Base-by-base conservation (phyloP, 1,140 invertebrate genomes). In the Galleria mellonella region DNA sequence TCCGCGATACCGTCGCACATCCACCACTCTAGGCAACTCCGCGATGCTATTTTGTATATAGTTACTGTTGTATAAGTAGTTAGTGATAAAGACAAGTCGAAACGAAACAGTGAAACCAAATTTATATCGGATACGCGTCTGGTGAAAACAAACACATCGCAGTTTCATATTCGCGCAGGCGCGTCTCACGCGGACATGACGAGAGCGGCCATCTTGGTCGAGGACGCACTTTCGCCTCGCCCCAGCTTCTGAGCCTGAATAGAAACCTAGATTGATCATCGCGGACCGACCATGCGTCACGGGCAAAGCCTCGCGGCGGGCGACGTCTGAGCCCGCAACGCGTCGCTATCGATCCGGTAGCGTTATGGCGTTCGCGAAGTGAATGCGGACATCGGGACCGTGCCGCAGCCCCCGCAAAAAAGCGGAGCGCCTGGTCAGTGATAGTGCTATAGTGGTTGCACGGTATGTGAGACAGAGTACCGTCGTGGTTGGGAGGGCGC, bases 211-310 rank as follows among this genome's bases (percentile, higher is more conserved):
- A 83, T 78, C 70, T 79, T 79, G 74, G 63, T 63, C 50, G 71
- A 73, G 65, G 71, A 77, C 75, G 67, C 73, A 77, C 63, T 79
- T 75, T 81, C 72, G 77, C 78, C 82, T 84, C 79, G 83, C 73
- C 78, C 72, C 48, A 78, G 66, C 67, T 51, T 66, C 52, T 41
- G 48, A 72, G 53, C 51, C 47, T 69, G 55, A 70, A 61, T 53
- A 32, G 37, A 44, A 62, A 52, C 47, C 50, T 44, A 52, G 46
- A 51, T 37, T 31, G 38, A 44, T 47, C 47, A 39, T 33, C 44
- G 36, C 39, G 44, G 53, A 51, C 42, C 48, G 42, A 61, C 33
- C 51, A 83, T 79, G 76, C 58, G 61, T 59, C 59, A 65, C 52
- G 64, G 51, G 39, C 45, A 44, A 55, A 54, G 53, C 56, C 52